These are phyloP conservation scores for Malacoraja senta DNA, from an alignment of 2,797 vertebrate species.

Conservation along the genomic window DNA sequence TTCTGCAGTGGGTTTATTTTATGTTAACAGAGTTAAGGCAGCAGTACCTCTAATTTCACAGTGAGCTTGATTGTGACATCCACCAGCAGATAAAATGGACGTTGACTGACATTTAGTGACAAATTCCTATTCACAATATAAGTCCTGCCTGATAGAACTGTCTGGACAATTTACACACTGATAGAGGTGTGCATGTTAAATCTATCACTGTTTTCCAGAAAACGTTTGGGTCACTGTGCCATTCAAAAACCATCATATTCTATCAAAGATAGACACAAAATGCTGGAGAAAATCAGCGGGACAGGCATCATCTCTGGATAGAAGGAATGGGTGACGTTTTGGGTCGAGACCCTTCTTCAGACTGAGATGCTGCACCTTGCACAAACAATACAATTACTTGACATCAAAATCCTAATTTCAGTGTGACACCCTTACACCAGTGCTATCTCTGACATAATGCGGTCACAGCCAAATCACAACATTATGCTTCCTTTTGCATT, in stretches of 20 bases:
- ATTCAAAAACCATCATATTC: background rate
- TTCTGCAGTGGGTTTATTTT: background rate
- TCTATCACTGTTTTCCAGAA: background rate
- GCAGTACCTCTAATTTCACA: background rate
- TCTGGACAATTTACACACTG: background rate
- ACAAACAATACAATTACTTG: background rate
- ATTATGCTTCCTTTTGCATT: background rate
- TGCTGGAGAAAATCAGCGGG: too few species aligned
- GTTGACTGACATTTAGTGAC: background rate
- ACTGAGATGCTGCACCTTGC: background rate
- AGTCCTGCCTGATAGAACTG: background rate
- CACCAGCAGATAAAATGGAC: background rate
- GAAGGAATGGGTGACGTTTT: too few species aligned
- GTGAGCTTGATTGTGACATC: background rate
- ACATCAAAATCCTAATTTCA: background rate
- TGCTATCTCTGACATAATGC: background rate
- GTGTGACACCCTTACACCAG: too few species aligned
- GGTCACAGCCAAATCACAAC: background rate
- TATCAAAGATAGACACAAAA: too few species aligned
- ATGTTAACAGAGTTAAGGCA: background rate
- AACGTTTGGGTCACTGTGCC: background rate
- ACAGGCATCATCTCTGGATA: too few species aligned
- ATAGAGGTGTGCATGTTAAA: background rate
- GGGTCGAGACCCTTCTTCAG: too few species aligned
- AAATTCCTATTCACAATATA: background rate